Evolutionary conservation across 2,888 invertebrate species (phyloP).

Genomic region (Ctenicera cuprea): DNA sequence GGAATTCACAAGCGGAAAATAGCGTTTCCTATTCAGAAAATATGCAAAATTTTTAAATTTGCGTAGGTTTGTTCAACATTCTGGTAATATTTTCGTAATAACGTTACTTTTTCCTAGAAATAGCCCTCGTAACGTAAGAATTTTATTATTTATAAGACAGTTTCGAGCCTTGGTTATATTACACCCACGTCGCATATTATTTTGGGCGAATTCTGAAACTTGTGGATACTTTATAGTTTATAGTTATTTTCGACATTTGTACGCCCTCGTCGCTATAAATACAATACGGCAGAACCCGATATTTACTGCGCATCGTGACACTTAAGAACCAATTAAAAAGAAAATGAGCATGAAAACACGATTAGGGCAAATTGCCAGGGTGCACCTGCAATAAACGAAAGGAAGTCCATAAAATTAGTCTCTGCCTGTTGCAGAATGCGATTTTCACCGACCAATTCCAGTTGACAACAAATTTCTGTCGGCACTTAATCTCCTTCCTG

Average conservation of each 20-base stretch:
- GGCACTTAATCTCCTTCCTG: conserved; percentile 29
- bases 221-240: background rate
- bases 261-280: conserved; percentile 33
- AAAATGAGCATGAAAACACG: conserved; percentile 40
- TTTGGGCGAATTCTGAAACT: conserved; percentile 14
- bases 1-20: background rate
- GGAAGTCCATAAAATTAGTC: conserved; percentile 43
- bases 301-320: conserved; percentile 15
- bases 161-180: conserved; percentile 12
- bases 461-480: conserved; percentile 27
- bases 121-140: background rate
- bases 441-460: conserved; percentile 28
- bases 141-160: conserved; percentile 30
- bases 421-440: conserved; percentile 44
- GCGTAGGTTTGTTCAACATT: too few species aligned
- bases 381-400: conserved; percentile 39
- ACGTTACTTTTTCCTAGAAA: background rate
- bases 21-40: background rate
- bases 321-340: conserved; percentile 27
- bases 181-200: conserved; percentile 4
- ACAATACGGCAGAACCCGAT: background rate
- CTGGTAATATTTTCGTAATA: too few species aligned
- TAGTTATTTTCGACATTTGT: conserved; percentile 15
- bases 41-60: too few species aligned
- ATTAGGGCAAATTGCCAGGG: conserved; percentile 43